Conservation (phyloP, 2,888 invertebrate species). For the Myathropa florea region DNA sequence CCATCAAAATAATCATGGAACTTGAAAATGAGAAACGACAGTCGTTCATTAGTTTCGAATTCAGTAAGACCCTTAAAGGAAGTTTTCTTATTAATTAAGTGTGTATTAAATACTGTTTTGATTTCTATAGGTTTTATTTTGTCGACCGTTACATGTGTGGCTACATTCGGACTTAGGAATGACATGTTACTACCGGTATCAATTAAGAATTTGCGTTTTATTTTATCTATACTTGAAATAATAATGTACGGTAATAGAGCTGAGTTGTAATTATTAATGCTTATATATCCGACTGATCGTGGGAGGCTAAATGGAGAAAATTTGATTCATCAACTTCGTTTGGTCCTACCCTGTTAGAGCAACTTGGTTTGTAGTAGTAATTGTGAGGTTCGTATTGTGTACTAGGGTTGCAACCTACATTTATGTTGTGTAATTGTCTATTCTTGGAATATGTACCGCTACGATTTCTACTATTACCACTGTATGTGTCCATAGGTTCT, state of each 20-base stretch:
- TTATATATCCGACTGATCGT: neutral
- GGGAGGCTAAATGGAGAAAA: neutral
- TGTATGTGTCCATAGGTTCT: neutral
- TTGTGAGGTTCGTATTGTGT: neutral
- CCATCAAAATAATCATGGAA: slow-evolving; percentile 3
- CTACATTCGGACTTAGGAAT: neutral
- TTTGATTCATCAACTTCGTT: neutral
- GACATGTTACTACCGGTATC: neutral
- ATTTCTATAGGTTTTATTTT: slow-evolving; percentile 2
- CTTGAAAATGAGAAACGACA: neutral
- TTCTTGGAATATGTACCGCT: neutral
- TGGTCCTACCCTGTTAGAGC: neutral
- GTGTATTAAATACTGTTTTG: neutral
- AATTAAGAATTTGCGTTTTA: neutral
- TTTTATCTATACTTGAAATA: neutral
- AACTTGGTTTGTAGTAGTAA: neutral
- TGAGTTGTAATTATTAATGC: slow-evolving; percentile 4
- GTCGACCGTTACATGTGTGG: neutral
- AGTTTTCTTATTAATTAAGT: neutral
- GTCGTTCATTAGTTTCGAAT: slow-evolving; percentile 1
- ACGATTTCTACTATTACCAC: neutral
- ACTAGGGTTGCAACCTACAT: neutral
- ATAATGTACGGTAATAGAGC: no score
- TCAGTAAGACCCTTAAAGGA: neutral
- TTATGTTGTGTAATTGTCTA: neutral